Conservation (phyloP, 2,113 vertebrate species). For the Poeciliopsis occidentalis region DNA sequence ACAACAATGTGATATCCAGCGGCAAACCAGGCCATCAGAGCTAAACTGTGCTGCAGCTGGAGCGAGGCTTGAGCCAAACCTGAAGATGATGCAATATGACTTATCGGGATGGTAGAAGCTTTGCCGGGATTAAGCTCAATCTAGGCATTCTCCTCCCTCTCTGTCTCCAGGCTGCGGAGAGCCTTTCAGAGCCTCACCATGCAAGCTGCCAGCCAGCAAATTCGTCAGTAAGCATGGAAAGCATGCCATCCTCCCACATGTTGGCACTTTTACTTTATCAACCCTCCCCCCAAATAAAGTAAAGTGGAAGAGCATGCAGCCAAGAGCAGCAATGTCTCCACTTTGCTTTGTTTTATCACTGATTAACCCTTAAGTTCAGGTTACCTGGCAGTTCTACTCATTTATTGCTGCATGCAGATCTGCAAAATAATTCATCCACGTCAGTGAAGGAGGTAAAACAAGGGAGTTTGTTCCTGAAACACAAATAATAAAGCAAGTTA, state of each 20-base stretch:
- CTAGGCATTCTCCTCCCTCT: conserved; percentile 24
- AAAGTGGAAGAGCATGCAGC: background rate
- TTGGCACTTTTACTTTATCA: conserved; percentile 15
- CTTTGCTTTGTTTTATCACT: conserved; percentile 1
- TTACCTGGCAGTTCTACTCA: background rate
- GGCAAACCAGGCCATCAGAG: background rate
- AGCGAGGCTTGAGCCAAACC: background rate
- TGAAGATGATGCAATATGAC: conserved; percentile 16
- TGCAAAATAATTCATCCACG: background rate
- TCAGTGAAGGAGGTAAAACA: too few relatives aligned
- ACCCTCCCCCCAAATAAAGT: conserved; percentile 22
- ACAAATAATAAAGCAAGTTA: background rate
- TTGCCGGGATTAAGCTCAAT: conserved; percentile 13
- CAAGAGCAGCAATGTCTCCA: background rate
- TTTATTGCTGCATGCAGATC: background rate
- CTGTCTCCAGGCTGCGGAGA: conserved; percentile 18
- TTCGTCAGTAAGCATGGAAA: conserved; percentile 39
- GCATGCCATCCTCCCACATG: conserved; percentile 19
- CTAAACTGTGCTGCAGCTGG: background rate
- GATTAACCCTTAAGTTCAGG: background rate
- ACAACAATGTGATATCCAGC: background rate
- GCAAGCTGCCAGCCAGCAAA: background rate
- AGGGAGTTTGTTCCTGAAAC: background rate
- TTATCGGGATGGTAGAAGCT: background rate
- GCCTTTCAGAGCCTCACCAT: background rate